Base-by-base conservation (phyloP, 2,797 vertebrate species). In the Selene dorsalis region DNA sequence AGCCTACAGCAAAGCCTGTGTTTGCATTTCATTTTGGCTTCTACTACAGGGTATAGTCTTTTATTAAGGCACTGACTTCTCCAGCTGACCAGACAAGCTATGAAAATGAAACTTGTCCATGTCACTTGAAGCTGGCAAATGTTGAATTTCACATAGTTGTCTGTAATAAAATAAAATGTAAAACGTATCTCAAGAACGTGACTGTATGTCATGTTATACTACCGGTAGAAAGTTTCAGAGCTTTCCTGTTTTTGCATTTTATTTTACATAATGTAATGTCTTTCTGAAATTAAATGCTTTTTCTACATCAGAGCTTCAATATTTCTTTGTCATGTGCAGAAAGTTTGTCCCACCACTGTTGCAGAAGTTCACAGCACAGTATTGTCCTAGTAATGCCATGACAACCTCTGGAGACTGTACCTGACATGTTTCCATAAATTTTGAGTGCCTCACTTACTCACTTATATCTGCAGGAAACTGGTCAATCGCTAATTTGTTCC, bases 21-120 rank as follows among this genome's bases (percentile, higher is more conserved):
- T 82, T 77, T 81, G 61, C 41, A 52, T 83, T 83, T 79, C 39
- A 77, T 82, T 84, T 45, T 22, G 4, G 43, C 28, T 62, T 77
- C 50, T 8, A n/a, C 30, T 67, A 6, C 45, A 65, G 60, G 52
- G 18, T 55, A 43, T 24, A 74, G 56, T 2, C 35, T 71, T 79
- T 73, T 70, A 69, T 58, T 65, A 26, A 75, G 18, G 24, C 20
- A 17, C 18, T 6, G 43, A 67, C 41, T 39, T 68, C 63, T 60
- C 24, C 60, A 70, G 61, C 57, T 62, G 75, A 85, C 76, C 66
- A 26, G 22, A 12, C 55, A 67, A 59, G 63, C 45, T 69, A 74
- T 56, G 35, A 48, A 22, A 41, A 61, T 43, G 10, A 64, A 38
- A 61, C n/a, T 13, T 14, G 6, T 8, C 65, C 2, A 61, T 17